Evolutionary conservation across 2,888 invertebrate species (phyloP).

Genomic region (Philhelius pedissequus): DNA sequence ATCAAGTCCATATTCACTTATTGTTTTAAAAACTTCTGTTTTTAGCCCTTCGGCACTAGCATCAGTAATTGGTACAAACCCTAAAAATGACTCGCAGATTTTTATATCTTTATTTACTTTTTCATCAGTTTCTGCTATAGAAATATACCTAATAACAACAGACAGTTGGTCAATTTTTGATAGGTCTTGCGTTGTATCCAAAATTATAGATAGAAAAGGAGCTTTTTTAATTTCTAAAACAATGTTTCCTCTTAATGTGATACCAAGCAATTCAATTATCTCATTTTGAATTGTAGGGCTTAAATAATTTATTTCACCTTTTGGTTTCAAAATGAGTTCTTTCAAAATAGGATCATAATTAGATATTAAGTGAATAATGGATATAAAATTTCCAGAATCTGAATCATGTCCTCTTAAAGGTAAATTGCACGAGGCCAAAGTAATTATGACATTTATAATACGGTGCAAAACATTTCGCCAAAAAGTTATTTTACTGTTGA

Average conservation of each 20-base stretch:
- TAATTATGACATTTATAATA: not conserved
- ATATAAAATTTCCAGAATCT: not conserved
- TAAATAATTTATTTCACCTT: not conserved
- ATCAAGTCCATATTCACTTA: constrained; percentile 9
- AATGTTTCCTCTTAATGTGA: not conserved
- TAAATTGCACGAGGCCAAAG: not conserved
- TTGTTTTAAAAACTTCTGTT: too few species aligned
- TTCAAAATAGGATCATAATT: not conserved
- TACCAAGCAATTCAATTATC: not conserved
- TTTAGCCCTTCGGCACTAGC: not conserved
- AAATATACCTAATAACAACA: constrained; percentile 2
- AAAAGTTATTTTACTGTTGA: not conserved
- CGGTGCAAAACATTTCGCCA: not conserved
- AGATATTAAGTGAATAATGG: not conserved
- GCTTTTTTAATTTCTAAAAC: too few species aligned
- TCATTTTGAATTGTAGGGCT: not conserved
- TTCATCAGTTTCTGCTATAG: not conserved
- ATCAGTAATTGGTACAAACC: not conserved
- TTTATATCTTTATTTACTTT: not conserved
- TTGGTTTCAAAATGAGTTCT: not conserved
- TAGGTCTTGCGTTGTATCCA: not conserved
- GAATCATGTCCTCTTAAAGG: not conserved
- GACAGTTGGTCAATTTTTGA: constrained; percentile 18
- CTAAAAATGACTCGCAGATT: constrained; percentile 4
- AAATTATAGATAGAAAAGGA: not conserved